phyloP scores from a whole-genome alignment of 2,797 vertebrate species.

The Meda fulgida region DNA sequence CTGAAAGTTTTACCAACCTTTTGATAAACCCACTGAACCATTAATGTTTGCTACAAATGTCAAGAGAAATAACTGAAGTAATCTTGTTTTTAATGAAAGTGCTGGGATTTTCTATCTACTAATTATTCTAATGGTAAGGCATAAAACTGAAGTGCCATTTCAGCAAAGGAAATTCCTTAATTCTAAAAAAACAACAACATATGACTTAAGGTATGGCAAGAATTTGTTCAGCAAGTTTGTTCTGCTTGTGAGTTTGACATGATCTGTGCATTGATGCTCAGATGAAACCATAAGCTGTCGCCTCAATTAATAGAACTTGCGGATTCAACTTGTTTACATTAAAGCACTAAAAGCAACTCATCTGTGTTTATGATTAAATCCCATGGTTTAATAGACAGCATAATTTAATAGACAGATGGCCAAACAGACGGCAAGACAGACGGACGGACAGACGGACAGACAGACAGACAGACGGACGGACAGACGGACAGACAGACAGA shows the following conservation, averaged over 20 bases:
- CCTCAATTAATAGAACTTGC: background rate
- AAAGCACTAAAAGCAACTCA: conserved; percentile 21
- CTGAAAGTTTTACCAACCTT: conserved; percentile 35
- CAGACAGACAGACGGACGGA: no score
- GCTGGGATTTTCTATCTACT: conserved; percentile 32
- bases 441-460: background rate
- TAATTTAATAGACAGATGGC: background rate
- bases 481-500: no score
- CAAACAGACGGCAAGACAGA: background rate
- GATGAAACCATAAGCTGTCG: background rate
- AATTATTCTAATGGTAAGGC: conserved; percentile 37
- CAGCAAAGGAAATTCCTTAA: conserved; percentile 4
- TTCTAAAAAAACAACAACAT: background rate
- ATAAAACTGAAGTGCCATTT: conserved; percentile 37
- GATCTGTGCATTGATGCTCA: background rate
- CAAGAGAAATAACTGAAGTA: conserved; percentile 35
- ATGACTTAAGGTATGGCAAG: conserved; percentile 6
- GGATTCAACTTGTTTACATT: conserved; percentile 1
- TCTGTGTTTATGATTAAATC: conserved; percentile 7
- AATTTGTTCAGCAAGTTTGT: background rate
- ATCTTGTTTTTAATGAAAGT: conserved; percentile 46
- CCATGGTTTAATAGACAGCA: background rate
- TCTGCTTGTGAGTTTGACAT: background rate
- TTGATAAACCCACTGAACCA: conserved; percentile 34
- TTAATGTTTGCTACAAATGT: conserved; percentile 45